Evolutionary conservation across 2,888 invertebrate genomes (phyloP).

Genomic region (Clunio marinus): DNA sequence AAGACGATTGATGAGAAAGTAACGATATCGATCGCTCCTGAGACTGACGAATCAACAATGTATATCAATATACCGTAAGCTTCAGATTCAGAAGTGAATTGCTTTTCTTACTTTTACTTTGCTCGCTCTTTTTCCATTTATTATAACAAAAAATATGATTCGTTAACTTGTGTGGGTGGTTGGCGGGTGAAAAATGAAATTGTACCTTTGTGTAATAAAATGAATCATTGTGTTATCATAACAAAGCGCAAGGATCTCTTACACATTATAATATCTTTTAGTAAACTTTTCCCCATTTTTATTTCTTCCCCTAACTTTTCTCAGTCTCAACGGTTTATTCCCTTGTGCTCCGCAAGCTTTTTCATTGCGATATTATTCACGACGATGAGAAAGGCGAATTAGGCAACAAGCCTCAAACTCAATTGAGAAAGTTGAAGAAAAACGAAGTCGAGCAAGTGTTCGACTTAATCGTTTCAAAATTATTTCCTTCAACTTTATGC

Average conservation of each 20-base stretch:
- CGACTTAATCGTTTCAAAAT: not conserved
- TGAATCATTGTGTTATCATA: constrained; percentile 18
- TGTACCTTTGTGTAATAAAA: not conserved
- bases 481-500: not conserved
- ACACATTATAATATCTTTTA: not conserved
- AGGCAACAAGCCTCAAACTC: too few relatives aligned
- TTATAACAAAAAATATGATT: too few relatives aligned
- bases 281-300: not conserved
- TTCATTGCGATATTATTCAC: not conserved
- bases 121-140: too few relatives aligned
- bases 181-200: not conserved
- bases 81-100: not conserved
- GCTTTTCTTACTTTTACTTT: constrained; percentile 14
- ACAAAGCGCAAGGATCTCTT: not conserved
- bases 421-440: too few relatives aligned
- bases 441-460: not conserved
- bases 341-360: not conserved
- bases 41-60: too few relatives aligned
- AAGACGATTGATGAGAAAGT: too few relatives aligned
- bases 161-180: not conserved
- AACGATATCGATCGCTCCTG: too few relatives aligned
- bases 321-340: not conserved
- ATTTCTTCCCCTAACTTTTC: not conserved
- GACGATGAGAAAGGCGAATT: not conserved
- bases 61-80: not conserved